Evolutionary conservation across 2,888 invertebrate genomes (phyloP), one percentile per base, ranked within the genome.

Genomic region (Andricus quercusramuli): DNA sequence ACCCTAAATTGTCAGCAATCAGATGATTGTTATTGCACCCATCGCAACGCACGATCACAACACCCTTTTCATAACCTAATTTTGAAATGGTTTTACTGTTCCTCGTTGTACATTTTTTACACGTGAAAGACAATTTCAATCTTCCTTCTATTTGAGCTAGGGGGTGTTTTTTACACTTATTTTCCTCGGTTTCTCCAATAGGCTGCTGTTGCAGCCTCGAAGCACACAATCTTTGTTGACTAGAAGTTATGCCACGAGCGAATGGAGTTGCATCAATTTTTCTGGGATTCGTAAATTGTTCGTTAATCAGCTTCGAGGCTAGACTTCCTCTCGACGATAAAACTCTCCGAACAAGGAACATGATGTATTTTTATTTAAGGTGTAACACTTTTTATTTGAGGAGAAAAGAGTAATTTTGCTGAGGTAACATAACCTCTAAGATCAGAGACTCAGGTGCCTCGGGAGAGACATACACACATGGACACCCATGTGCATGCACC

Each of bases 1-100:
- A 99, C 84, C 97, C 97, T 1, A 99, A 94, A 93, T 99, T 98
- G 91, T 99, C 99, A 0, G 99, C 99, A 85, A 99, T 99, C 37
- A 99, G 94, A 93, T 99, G 99, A 91, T 97, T 96, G 90, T 97
- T 98, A 68, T 95, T 93, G 91, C 99, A 99, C 0, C 97, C 97
- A 78, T 95, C 95, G 92, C 99, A 99, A 78, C 95, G 96, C 0
- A 99, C 97, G 85, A 99, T 97, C 0, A 99, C 98, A 17, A 99
- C 96, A 20, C 99, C 99, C 90, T 96, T 95, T 78, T 95, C 94
- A 90, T 99, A 99, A 0, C 98, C 97, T 25, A 95, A 90, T 93
- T 97, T 98, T 0, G 98, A 96, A 83, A 99, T 98, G 17, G 95
- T 94, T 92, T 98, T 97, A 1, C 94, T 93, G 90, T 96, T 97